Base-by-base conservation (phyloP, 2,797 vertebrate species). In the Triplophysa bombifrons region DNA sequence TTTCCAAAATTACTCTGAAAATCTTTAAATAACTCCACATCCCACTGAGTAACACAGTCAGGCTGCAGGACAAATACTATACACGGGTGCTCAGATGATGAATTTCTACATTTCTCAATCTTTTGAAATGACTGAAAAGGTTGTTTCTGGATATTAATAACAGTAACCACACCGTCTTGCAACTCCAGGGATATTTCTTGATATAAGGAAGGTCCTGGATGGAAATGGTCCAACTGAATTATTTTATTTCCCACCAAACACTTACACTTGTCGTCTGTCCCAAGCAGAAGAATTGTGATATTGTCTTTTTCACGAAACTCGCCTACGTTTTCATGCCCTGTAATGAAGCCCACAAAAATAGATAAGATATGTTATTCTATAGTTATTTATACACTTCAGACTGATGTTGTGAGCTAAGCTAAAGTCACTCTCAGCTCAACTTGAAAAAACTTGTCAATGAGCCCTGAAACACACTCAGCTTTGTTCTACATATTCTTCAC, bases 231-330 rank as follows among this genome's bases (percentile, higher is more conserved):
- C 27, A 34, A 63, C 16, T 17, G 27, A 63, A 34, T 14, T 9
- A 63, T 8, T 63, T 63, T 63, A 63, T 63, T 63, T 34, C 60
- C 60, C 16, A 63, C 60, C 30, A 38, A 17, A 34, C 60, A 34
- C 60, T 34, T 63, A 34, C 16, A 34, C 7, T 8, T 19, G 27
- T 34, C 25, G 60, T 63, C 8, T 34, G 27, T 63, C 27, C 60
- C 60, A 30, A 63, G 27, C 60, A 63, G 30, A 34, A 63, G 3
- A 34, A 63, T 27, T 60, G 12, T 34, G 30, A 38, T 1, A 17
- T 8, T 1, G 8, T 1, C 27, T 34, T 63, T 25, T 17, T 19
- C 4, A 63, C 12, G 3, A 63, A 63, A 12, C 27, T 63, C 60
- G 17, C 4, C 22, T n/a, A 19, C 0, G 7, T 19, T 19, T 30